Evolutionary conservation across 2,888 invertebrate genomes (phyloP), one percentile per base, ranked within the genome.

Genomic region (Lithosia quadra): DNA sequence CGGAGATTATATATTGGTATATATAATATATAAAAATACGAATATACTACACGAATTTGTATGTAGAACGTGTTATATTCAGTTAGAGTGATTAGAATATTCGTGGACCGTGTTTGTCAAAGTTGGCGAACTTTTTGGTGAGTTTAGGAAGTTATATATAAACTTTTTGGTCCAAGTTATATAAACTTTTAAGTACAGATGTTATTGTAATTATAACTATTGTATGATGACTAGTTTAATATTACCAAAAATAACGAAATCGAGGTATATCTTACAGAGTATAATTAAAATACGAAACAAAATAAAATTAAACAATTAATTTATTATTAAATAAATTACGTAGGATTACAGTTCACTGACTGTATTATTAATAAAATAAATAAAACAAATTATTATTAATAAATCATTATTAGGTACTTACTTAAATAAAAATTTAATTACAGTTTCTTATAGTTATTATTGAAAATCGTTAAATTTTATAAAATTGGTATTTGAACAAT

Each of bases 51-150:
- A 55, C 24, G 28, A 63, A 59, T 63, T 70, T 64, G 65, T 69
- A 63, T 56, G 49, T 61, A 57, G 24, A 58, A 57, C 69, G 73
- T 70, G 61, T 33, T 63, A 59, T 55, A 56, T 69, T 24, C 49
- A 60, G 63, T 67, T 55, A 36, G 15, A 76, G 81, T 79, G 79
- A 43, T 67, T 62, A 36, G 49, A 57, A 64, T 18, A 43, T 18
- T 34, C 60, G 73, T 68, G 71, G 64, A 66, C 49, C 55, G 75
- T 72, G 77, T 72, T 65, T 18, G 33, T 71, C 65, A 73, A 74
- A 79, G 72, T 81, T 78, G 71, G 11, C 24, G 63, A 80, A 79
- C 65, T 80, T 80, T 63, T 24, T 13, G 80, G 80, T 81, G 66
- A 81, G 80, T 81, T 81, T 68, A 15, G 2, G n/a, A 74, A 80